These are phyloP conservation scores for Melipona bicolor DNA, from an alignment of 2,888 invertebrate species.

Conservation along the genomic window DNA sequence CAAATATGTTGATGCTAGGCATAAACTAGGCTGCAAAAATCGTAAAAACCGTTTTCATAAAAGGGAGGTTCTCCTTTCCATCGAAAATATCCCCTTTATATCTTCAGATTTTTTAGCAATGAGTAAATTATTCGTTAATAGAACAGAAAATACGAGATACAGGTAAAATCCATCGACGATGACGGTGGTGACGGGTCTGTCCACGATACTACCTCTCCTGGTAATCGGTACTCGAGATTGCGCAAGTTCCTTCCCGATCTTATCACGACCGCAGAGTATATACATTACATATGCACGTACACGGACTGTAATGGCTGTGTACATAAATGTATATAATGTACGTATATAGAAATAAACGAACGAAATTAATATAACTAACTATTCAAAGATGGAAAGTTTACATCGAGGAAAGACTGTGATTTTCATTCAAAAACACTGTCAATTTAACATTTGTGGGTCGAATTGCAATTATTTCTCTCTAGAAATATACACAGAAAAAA, in stretches of 20 bases:
- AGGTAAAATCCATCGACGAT: conserved; percentile 31
- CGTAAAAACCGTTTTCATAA: neutral
- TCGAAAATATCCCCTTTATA: neutral
- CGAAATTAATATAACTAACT: neutral
- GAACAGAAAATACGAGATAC: conserved; percentile 6
- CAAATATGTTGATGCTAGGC: neutral
- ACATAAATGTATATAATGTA: conserved; percentile 1
- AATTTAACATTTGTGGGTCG: too few relatives aligned
- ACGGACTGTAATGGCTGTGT: neutral
- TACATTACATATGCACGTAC: conserved; percentile 45
- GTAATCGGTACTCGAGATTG: conserved; percentile 72
- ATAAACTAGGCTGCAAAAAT: too few relatives aligned
- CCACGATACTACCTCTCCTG: conserved; percentile 44
- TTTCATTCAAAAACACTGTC: too few relatives aligned
- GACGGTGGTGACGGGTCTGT: conserved; percentile 65
- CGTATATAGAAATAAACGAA: conserved; percentile 13
- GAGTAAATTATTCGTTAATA: neutral
- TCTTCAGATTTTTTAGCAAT: neutral
- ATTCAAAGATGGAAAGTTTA: neutral
- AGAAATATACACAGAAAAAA: too few relatives aligned
- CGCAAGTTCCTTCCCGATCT: conserved; percentile 72
- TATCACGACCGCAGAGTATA: conserved; percentile 60
- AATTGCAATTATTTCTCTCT: too few relatives aligned
- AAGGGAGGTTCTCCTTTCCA: neutral
- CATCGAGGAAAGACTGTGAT: neutral